A percentile compares a stretch with the other conserved stretches of the same genome.
phyloP scores from a whole-genome alignment of 2,797 vertebrate genomes.

The Hephaestus fuliginosus region DNA sequence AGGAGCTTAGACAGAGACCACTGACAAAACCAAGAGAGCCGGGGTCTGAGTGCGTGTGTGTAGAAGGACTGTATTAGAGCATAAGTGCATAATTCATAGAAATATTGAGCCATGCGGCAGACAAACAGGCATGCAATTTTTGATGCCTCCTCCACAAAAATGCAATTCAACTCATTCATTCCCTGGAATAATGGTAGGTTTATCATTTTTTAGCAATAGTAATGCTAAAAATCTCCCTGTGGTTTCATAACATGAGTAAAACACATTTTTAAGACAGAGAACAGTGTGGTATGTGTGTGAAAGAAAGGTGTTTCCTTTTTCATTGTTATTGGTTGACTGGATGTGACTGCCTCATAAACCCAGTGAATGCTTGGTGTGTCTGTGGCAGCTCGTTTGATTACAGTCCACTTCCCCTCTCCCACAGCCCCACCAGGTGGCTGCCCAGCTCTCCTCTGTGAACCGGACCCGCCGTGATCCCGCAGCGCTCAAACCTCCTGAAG shows the following conservation, averaged over 20 bases:
- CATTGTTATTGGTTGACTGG: slow-evolving; percentile 55
- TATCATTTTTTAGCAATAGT: slow-evolving; percentile 14
- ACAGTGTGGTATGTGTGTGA: slow-evolving; percentile 31
- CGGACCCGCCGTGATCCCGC: slow-evolving; percentile 17
- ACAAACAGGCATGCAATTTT: background rate
- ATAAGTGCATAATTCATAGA: background rate
- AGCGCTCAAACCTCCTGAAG: slow-evolving; percentile 14
- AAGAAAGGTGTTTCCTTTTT: slow-evolving; percentile 57
- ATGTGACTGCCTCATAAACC: slow-evolving; percentile 60
- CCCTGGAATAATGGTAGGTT: background rate
- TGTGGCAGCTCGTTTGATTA: slow-evolving; percentile 59
- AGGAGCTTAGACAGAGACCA: slow-evolving; percentile 38
- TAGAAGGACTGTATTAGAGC: background rate
- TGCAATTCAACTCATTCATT: background rate
- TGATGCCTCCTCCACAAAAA: slow-evolving; percentile 8
- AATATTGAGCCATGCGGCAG: background rate
- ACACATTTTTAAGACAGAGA: slow-evolving; percentile 38
- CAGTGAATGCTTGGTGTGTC: slow-evolving; percentile 50
- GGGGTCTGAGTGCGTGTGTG: slow-evolving; percentile 7
- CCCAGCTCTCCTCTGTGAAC: slow-evolving; percentile 17
- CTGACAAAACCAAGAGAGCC: slow-evolving; percentile 25
- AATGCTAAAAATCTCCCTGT: background rate
- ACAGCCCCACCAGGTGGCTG: slow-evolving; percentile 79
- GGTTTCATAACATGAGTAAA: slow-evolving; percentile 6
- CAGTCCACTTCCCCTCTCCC: slow-evolving; percentile 62